Evolutionary conservation across 2,797 vertebrate genomes (phyloP), one percentile per base, ranked within the genome.

Genomic region (Emys orbicularis): DNA sequence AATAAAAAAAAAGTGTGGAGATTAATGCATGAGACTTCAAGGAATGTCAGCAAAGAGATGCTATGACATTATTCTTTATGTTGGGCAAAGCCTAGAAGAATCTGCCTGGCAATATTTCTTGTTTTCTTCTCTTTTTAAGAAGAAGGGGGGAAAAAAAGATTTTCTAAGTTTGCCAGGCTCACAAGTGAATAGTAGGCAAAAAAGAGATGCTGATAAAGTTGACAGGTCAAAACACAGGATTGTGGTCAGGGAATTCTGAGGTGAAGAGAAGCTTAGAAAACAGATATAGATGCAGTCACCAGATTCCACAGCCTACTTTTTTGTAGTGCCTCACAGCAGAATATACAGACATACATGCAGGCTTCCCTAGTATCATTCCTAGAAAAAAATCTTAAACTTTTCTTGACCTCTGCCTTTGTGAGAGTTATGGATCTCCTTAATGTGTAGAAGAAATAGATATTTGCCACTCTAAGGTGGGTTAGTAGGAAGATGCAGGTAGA

Each of bases 251-350:
- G 3, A 84, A 83, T 44, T 27, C 53, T 81, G 8, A 89, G 79
- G 87, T 88, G 90, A 83, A 53, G 37, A 90, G 6, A 27, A 93
- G 27, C 12, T 94, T 89, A 77, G 37, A 83, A 94, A 93, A 81
- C 12, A 90, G 74, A 2, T 92, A 80, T 47, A 41, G 25, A 12
- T 37, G 5, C 50, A 49, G 5, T 61, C 68, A 88, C 52, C 5
- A 77, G 79, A 79, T 79, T 87, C 86, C 83, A 65, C 12, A 83
- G 37, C 23, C 81, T 50, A 10, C 1, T 81, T 5, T 57, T 77
- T 65, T 2, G 8, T 12, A 89, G 41, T 81, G 2, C 3, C 21
- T 86, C 85, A 84, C 10, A 84, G 1, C 6, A 76, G n/a, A 0
- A 0, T 54, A 59, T 0, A 0, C 12, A 6, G 2, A 85, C 29